Conservation (phyloP, 1,140 invertebrate genomes). For the Papilio helenus region DNA sequence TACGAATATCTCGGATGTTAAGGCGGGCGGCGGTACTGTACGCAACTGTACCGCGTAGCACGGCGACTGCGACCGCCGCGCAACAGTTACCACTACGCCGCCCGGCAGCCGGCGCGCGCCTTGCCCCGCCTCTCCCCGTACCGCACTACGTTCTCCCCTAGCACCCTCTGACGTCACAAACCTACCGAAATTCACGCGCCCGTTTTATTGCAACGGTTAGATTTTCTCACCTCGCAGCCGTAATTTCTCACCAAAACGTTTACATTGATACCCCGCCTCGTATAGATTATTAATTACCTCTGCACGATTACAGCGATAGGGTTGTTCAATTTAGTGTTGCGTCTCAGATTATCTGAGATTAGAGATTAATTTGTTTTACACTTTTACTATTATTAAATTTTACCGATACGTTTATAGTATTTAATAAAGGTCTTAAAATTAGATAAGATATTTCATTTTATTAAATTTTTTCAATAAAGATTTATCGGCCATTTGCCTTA, state of each 20-base stretch:
- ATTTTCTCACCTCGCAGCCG: conserved; percentile 40
- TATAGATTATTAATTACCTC: conserved; percentile 35
- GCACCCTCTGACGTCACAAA: conserved; percentile 68
- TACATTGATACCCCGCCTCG: conserved; percentile 24
- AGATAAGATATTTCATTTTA: background rate
- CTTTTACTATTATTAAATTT: background rate
- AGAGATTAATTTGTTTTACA: background rate
- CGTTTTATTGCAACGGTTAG: conserved; percentile 59
- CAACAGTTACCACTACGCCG: conserved; percentile 61
- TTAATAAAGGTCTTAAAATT: too few species aligned
- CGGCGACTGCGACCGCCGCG: conserved; percentile 69
- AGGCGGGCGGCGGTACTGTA: conserved; percentile 56
- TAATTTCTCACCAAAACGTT: conserved; percentile 32
- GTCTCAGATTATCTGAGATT: background rate
- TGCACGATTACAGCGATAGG: background rate
- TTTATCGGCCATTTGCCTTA: conserved; percentile 16
- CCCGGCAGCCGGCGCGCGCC: conserved; percentile 62
- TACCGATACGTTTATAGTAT: background rate
- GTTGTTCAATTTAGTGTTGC: conserved; percentile 22
- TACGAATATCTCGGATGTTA: conserved; percentile 48
- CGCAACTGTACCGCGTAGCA: conserved; percentile 51
- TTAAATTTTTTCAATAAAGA: conserved; percentile 25
- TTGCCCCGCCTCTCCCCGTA: conserved; percentile 41
- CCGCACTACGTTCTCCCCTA: conserved; percentile 49
- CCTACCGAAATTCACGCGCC: conserved; percentile 66